These are phyloP conservation scores for Mallotus villosus DNA, from an alignment of 2,797 vertebrate genomes.

Conservation along the genomic window DNA sequence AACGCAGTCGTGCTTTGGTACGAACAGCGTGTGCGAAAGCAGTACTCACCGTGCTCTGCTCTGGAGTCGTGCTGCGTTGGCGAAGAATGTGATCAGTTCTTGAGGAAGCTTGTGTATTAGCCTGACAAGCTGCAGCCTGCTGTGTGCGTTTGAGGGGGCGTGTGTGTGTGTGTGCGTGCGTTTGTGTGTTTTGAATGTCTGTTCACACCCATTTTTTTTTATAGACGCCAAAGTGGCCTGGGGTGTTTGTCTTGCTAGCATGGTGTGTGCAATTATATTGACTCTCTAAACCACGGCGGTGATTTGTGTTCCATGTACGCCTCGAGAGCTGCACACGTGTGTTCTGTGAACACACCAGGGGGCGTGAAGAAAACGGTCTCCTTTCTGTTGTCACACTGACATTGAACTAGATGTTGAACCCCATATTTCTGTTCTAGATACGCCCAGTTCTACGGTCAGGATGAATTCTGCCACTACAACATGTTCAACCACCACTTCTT, in stretches of 20 bases:
- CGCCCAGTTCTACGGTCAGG: constrained; percentile 87
- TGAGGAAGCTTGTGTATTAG: constrained; percentile 6
- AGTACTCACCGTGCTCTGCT: neutral
- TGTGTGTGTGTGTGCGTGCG: constrained; percentile 6
- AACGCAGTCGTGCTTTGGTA: neutral
- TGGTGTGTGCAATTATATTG: neutral
- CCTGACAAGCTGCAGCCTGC: constrained; percentile 44
- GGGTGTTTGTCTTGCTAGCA: neutral
- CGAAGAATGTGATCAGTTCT: neutral
- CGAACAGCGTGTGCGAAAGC: neutral
- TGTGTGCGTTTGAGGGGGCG: constrained; percentile 1
- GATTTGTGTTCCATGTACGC: too few relatives aligned
- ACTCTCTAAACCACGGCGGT: neutral
- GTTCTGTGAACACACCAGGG: too few relatives aligned
- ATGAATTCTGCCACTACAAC: constrained; percentile 95
- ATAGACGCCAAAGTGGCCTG: constrained; percentile 12
- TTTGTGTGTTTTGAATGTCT: constrained; percentile 5
- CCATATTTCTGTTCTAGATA: constrained; percentile 75
- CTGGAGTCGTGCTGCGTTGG: neutral
- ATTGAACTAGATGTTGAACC: neutral
- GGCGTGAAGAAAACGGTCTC: too few relatives aligned
- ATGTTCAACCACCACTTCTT: constrained; percentile 99
- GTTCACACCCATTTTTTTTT: neutral
- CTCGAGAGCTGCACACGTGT: too few relatives aligned
- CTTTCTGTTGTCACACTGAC: too few relatives aligned